Base-by-base conservation (phyloP, 1,140 invertebrate genomes). In the Lepidurus arcticus region DNA sequence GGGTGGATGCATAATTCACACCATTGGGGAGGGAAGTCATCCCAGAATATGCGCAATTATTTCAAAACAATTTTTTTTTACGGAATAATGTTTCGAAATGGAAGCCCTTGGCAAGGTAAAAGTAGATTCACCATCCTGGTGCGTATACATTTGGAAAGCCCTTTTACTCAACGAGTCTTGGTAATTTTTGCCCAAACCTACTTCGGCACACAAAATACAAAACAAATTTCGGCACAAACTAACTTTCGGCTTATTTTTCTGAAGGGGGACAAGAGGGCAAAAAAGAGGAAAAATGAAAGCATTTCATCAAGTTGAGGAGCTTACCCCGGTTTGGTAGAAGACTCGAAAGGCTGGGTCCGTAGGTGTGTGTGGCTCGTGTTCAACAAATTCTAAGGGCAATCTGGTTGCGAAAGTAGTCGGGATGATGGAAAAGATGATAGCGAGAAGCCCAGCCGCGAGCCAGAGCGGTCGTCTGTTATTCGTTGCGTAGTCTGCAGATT, bases 251-350 rank as follows among this genome's bases (percentile, higher is more conserved):
- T 16, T 13, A 16, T n/a, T 42, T 24, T 2, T 4, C 74, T 34
- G 13, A 16, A 21, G 5, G 34, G 21, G 16, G 21, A 75, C 13
- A 16, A 3, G 13, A 13, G 74, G 11, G 3, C 76, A 26, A 21
- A 21, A 1, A 75, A 13, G 21, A 73, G 16, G 34, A 2, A 34
- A 34, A 34, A 34, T 34, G 34, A 3, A 34, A 34, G 34, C 34
- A 21, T 13, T 65, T 13, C 16, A 7, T 65, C 13, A 65, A 65
- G 53, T 65, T 65, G 53, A 16, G 16, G 16, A 21, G 21, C 53
- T 78, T 78, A 79, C 78, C 24, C 78, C 78, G 7, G 74, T 44
- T 79, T 24, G 42, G 74, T 79, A 79, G 42, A 79, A 79, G 44
- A 79, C 78, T 76, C 74, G 42, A 44, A 76, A 79, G 44, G 78